These are phyloP conservation scores for Malurus elegans DNA, from an alignment of 2,113 vertebrate species.

Conservation along the genomic window DNA sequence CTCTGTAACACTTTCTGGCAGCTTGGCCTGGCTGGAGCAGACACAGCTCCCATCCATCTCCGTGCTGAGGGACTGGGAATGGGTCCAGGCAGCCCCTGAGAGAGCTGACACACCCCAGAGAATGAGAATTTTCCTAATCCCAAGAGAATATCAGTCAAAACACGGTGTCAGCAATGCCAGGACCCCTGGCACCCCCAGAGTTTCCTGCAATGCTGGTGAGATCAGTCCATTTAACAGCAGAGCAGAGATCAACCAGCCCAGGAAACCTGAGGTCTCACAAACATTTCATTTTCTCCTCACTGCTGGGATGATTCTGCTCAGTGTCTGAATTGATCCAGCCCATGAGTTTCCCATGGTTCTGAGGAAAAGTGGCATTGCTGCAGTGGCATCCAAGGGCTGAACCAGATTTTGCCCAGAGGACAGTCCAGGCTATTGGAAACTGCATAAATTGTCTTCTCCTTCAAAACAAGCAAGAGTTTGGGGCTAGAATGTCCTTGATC, in stretches of 20 bases:
- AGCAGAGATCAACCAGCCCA: background rate
- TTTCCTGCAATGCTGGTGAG: background rate
- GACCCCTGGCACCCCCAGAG: background rate
- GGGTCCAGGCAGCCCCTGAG: fast-evolving
- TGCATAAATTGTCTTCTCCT: background rate
- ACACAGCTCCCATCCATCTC: background rate
- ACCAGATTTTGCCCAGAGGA: background rate
- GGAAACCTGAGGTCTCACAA: background rate
- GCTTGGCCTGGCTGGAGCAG: background rate
- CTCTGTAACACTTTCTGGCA: background rate
- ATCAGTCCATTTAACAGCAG: background rate
- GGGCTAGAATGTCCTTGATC: background rate
- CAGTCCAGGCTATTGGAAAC: background rate
- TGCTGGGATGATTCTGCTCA: background rate
- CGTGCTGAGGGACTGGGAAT: background rate
- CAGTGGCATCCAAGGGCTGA: no score
- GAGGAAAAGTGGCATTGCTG: background rate
- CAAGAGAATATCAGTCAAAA: background rate
- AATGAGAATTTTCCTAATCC: background rate
- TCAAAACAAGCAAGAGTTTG: background rate
- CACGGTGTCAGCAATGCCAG: fast-evolving
- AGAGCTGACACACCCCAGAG: background rate
- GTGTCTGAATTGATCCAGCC: background rate
- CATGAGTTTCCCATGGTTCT: background rate
- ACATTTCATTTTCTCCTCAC: background rate